A percentile compares a stretch with the other conserved stretches of the same genome.
phyloP scores from a whole-genome alignment of 2,797 vertebrate species.

The Varecia variegata region DNA sequence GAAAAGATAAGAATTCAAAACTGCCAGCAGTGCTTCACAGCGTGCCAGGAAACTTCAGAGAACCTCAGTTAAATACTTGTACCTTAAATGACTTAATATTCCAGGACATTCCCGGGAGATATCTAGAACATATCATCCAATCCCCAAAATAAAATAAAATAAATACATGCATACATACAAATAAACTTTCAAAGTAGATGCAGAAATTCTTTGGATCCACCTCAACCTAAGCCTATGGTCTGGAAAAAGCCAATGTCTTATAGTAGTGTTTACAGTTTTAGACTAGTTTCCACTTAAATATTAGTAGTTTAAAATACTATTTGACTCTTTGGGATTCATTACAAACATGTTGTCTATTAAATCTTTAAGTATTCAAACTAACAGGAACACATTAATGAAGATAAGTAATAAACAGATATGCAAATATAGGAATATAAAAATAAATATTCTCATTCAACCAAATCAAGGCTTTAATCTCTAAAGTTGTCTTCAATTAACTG shows the following conservation, averaged over 20 bases:
- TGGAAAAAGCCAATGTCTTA: conserved; percentile 2
- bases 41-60: conserved; percentile 5
- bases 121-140: not conserved
- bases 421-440: conserved; percentile 30
- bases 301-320: conserved; percentile 15
- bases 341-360: conserved; percentile 31
- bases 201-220: conserved; percentile 21
- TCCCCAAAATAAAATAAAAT: conserved; percentile 17
- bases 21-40: not conserved
- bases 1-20: not conserved
- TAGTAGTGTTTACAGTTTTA: not conserved
- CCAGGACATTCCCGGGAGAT: not conserved
- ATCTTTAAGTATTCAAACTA: conserved; percentile 24
- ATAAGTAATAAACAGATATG: not conserved
- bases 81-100: not conserved
- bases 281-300: not conserved
- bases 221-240: not conserved
- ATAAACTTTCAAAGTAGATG: conserved; percentile 27
- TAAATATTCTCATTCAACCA: conserved; percentile 16
- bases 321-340: not conserved
- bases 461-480: conserved; percentile 45
- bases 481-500: conserved; percentile 44
- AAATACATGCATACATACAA: not conserved
- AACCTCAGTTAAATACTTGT: conserved; percentile 7
- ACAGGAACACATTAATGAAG: conserved; percentile 25